These are phyloP conservation scores for Agrenia bidenticulata DNA, from an alignment of 2,888 invertebrate genomes.

Conservation along the genomic window DNA sequence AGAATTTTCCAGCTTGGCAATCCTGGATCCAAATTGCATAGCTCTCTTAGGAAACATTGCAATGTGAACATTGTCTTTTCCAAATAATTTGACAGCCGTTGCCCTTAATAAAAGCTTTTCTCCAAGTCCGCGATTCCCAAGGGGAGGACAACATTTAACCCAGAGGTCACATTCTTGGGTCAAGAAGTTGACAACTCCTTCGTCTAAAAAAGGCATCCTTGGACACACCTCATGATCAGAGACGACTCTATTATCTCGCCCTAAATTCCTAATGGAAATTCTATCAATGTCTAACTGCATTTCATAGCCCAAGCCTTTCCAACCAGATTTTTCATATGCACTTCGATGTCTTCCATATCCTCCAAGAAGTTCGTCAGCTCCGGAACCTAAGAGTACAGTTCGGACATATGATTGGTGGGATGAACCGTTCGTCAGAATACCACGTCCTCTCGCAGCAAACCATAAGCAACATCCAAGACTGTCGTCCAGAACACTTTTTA, in stretches of 20 bases:
- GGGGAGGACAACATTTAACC: constrained; percentile 47
- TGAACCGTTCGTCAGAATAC: constrained; percentile 53
- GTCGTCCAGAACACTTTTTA: constrained; percentile 87
- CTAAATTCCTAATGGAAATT: constrained; percentile 86
- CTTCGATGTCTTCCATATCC: constrained; percentile 50
- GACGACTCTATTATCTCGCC: constrained; percentile 90
- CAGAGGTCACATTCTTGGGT: constrained; percentile 56
- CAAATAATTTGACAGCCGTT: constrained; percentile 66
- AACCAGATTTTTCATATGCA: constrained; percentile 55
- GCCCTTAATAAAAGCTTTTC: constrained; percentile 87
- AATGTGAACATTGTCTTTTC: constrained; percentile 61
- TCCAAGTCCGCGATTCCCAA: constrained; percentile 69
- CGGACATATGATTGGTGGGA: constrained; percentile 63
- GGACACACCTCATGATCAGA: constrained; percentile 83
- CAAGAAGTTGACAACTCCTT: constrained; percentile 61
- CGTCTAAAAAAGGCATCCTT: constrained; percentile 70
- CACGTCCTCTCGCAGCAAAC: constrained; percentile 85
- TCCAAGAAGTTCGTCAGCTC: constrained; percentile 85
- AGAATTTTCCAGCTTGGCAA: constrained; percentile 72
- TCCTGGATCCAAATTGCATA: constrained; percentile 94
- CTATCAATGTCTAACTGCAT: constrained; percentile 76
- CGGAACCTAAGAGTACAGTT: constrained; percentile 56
- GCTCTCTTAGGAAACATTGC: constrained; percentile 83
- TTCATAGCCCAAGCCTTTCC: constrained; percentile 65
- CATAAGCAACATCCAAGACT: constrained; percentile 93